Evolutionary conservation across 2,888 invertebrate genomes (phyloP).

Genomic region (Amblyteles armatorius): DNA sequence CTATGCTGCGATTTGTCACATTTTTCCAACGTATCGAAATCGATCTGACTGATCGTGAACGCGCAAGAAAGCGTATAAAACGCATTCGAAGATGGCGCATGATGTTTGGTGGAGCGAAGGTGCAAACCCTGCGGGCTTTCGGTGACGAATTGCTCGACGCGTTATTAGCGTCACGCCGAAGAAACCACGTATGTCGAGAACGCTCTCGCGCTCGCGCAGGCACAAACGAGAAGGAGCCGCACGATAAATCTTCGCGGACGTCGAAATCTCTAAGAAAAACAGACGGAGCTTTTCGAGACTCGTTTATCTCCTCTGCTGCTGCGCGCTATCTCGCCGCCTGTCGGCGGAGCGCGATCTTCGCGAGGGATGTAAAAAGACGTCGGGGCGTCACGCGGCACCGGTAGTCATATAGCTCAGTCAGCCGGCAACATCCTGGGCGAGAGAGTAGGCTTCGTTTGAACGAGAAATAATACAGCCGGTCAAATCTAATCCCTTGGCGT

Average conservation of each 20-base stretch:
- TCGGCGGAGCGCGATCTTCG: slow-evolving; percentile 4
- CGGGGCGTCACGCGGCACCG: slow-evolving; percentile 1
- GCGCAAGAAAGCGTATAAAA: slow-evolving; percentile 44
- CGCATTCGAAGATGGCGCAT: slow-evolving; percentile 12
- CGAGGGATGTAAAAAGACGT: slow-evolving; percentile 22
- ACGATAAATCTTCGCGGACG: slow-evolving; percentile 59
- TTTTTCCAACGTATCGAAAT: slow-evolving; percentile 19
- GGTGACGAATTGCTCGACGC: slow-evolving; percentile 56
- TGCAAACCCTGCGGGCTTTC: not conserved
- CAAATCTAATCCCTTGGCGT: slow-evolving; percentile 40
- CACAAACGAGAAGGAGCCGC: slow-evolving; percentile 27
- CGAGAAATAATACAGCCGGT: slow-evolving; percentile 53
- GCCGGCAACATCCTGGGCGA: not conserved
- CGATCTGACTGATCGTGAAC: slow-evolving; percentile 43
- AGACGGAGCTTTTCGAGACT: slow-evolving; percentile 42
- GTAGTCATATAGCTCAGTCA: not conserved
- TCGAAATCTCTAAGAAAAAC: slow-evolving; percentile 62
- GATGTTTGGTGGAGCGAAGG: not conserved
- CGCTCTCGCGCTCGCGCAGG: slow-evolving; percentile 11
- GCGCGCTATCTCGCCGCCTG: slow-evolving; percentile 10
- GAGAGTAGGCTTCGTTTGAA: slow-evolving; percentile 27
- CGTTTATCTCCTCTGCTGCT: slow-evolving; percentile 58
- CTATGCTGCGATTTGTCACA: slow-evolving; percentile 52
- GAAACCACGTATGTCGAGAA: slow-evolving; percentile 45
- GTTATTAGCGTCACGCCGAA: slow-evolving; percentile 66